These are phyloP conservation scores for Rhabditoides inermis DNA, from an alignment of 2,888 invertebrate species.

Conservation along the genomic window DNA sequence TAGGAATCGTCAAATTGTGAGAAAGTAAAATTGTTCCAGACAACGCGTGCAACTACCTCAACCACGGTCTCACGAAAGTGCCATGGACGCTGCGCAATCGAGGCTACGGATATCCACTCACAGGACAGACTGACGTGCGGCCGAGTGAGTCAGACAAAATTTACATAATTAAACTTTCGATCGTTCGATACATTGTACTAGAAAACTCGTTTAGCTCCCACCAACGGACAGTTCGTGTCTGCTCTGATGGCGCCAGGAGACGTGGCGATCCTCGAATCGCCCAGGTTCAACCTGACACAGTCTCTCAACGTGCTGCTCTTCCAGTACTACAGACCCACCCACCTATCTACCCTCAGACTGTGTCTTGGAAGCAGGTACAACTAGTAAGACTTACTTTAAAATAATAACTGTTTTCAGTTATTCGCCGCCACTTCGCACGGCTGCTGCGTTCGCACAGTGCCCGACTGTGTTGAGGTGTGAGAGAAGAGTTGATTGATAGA, in stretches of 20 bases:
- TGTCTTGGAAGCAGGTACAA: constrained; percentile 29
- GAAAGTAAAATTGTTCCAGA: constrained; percentile 21
- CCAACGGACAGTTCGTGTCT: constrained; percentile 47
- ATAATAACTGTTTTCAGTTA: too few relatives aligned
- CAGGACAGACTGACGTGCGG: constrained; percentile 40
- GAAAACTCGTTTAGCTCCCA: constrained; percentile 26
- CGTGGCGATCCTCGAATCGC: constrained; percentile 48
- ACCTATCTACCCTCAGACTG: constrained; percentile 42
- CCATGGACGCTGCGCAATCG: constrained; percentile 48
- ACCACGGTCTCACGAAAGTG: constrained; percentile 49
- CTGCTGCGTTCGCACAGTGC: background rate
- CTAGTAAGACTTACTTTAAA: too few relatives aligned
- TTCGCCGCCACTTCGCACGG: too few relatives aligned
- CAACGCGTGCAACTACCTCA: constrained; percentile 48
- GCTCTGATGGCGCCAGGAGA: constrained; percentile 47
- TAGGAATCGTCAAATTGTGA: background rate
- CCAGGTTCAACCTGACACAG: constrained; percentile 41
- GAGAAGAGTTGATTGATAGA: too few relatives aligned
- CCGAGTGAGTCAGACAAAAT: too few relatives aligned
- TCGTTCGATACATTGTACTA: too few relatives aligned
- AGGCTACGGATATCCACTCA: constrained; percentile 48
- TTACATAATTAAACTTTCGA: background rate
- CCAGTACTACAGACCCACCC: constrained; percentile 45
- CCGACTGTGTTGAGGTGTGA: constrained; percentile 23
- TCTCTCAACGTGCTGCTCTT: constrained; percentile 49